phyloP scores from a whole-genome alignment of 2,888 invertebrate species.

The Torymus auratus region DNA sequence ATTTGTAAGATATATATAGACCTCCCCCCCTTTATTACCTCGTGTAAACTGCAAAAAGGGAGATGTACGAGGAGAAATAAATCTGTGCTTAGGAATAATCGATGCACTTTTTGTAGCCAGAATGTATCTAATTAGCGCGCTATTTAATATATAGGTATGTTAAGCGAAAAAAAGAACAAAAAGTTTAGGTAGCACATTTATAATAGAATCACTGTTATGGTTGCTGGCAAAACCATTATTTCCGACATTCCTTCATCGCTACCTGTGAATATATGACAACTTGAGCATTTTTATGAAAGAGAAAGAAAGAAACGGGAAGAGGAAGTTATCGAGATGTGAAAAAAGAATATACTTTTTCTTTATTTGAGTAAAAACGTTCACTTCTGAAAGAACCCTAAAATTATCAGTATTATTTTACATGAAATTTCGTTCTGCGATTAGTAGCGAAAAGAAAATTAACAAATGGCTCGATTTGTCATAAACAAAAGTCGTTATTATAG shows the following conservation, averaged over 20 bases:
- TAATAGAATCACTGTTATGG: constrained; percentile 67
- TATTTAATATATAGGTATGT: constrained; percentile 59
- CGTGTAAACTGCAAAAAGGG: constrained; percentile 9
- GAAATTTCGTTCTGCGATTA: not conserved
- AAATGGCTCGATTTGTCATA: constrained; percentile 47
- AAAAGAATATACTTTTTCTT: too few species aligned
- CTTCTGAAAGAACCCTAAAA: too few species aligned
- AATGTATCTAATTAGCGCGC: constrained; percentile 61
- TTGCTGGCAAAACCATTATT: constrained; percentile 62
- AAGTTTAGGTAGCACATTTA: constrained; percentile 61
- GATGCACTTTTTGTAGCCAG: constrained; percentile 61
- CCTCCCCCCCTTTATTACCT: not conserved
- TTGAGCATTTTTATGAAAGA: constrained; percentile 36
- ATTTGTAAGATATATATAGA: constrained; percentile 40
- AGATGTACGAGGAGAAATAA: not conserved
- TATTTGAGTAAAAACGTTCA: too few species aligned
- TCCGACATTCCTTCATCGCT: constrained; percentile 44
- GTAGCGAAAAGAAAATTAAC: not conserved
- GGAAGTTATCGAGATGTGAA: too few species aligned
- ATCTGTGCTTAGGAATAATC: constrained; percentile 58
- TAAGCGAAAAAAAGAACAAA: constrained; percentile 56
- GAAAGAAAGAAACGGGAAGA: too few species aligned
- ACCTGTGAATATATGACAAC: constrained; percentile 43
- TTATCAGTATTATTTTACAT: constrained; percentile 15
- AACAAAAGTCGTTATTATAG: constrained; percentile 12